Evolutionary conservation across 2,888 invertebrate species (phyloP).

Genomic region (Sinohyriopsis cumingii): DNA sequence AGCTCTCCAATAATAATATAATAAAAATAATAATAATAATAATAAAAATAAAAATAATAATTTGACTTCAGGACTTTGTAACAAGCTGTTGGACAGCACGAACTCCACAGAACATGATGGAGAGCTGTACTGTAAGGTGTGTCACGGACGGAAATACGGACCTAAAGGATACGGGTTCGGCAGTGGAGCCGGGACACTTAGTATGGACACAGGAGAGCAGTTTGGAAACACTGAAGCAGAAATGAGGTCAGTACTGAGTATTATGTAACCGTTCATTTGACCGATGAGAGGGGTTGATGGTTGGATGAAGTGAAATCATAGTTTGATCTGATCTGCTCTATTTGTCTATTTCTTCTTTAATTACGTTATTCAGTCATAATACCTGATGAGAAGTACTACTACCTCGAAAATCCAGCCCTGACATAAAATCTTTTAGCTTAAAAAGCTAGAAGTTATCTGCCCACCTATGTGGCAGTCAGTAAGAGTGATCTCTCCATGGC

Average conservation of each 20-base stretch:
- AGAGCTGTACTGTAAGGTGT: conserved; percentile 94
- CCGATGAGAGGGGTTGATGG: neutral
- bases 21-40: too few relatives aligned
- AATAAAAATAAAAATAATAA: neutral
- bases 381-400: too few relatives aligned
- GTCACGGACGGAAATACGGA: conserved; percentile 98
- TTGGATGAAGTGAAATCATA: too few relatives aligned
- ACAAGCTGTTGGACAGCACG: conserved; percentile 94
- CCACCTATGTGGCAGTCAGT: too few relatives aligned
- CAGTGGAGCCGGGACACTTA: conserved; percentile 84
- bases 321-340: too few relatives aligned
- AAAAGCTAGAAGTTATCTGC: too few relatives aligned
- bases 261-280: neutral
- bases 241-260: conserved; percentile 59
- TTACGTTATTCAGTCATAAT: too few relatives aligned
- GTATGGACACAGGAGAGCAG: conserved; percentile 74
- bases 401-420: too few relatives aligned
- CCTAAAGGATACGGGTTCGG: conserved; percentile 98
- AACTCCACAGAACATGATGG: conserved; percentile 95
- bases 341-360: too few relatives aligned
- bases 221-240: conserved; percentile 77
- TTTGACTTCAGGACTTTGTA: conserved; percentile 81
- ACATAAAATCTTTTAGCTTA: too few relatives aligned
- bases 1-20: too few relatives aligned
- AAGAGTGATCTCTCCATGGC: too few relatives aligned